These are phyloP conservation scores for Babyrousa celebensis DNA, from an alignment of 2,797 vertebrate species.

Conservation along the genomic window DNA sequence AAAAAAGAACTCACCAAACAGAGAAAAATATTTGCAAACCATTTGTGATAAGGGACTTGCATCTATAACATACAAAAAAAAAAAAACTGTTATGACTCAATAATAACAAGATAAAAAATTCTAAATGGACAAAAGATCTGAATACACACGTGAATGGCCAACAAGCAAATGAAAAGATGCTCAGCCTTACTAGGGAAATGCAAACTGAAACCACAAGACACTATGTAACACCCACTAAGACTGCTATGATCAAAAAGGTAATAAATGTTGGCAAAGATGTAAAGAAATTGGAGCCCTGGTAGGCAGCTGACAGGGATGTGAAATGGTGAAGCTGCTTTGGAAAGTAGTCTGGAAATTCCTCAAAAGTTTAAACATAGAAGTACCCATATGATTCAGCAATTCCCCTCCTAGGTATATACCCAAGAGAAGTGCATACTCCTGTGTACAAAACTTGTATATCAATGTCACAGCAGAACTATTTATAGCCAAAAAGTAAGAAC, in stretches of 20 bases:
- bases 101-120: neutral
- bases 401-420: too few relatives aligned
- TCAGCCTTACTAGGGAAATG: slow-evolving; percentile 12
- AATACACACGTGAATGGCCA: neutral
- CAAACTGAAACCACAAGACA: slow-evolving; percentile 59
- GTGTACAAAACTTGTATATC: neutral
- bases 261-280: neutral
- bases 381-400: too few relatives aligned
- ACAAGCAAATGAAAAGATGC: slow-evolving; percentile 34
- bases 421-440: slow-evolving; percentile 1
- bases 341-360: too few relatives aligned
- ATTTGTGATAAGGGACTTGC: neutral
- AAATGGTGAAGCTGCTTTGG: too few relatives aligned
- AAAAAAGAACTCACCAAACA: slow-evolving; percentile 15
- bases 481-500: neutral
- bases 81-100: neutral
- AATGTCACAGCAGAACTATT: slow-evolving; percentile 25
- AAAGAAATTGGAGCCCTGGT: neutral
- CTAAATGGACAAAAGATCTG: slow-evolving; percentile 27
- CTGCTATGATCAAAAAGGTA: slow-evolving; percentile 38
- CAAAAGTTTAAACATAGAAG: too few relatives aligned
- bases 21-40: neutral
- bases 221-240: neutral
- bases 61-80: neutral
- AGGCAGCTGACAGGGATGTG: too few relatives aligned